These are phyloP conservation scores for Diachasma alloeum DNA, from an alignment of 1,140 invertebrate genomes.

Conservation along the genomic window DNA sequence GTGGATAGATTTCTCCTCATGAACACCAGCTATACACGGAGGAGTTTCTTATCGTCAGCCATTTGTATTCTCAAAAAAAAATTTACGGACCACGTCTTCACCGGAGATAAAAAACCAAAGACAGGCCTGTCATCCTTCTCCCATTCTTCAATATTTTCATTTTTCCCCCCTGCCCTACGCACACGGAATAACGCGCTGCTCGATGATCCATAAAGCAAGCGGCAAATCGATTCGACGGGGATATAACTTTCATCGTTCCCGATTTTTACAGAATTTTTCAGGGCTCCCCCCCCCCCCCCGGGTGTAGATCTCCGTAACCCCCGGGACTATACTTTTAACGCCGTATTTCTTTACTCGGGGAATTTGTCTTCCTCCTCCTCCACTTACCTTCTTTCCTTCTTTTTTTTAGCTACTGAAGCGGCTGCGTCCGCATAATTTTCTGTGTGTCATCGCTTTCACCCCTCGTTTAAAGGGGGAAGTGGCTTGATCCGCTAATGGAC, in stretches of 20 bases:
- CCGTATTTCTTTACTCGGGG: neutral
- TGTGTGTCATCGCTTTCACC: slow-evolving; percentile 20
- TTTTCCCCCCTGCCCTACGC: neutral
- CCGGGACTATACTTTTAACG: neutral
- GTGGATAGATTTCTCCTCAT: slow-evolving; percentile 19
- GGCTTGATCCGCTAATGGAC: slow-evolving; percentile 11
- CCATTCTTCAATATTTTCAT: neutral
- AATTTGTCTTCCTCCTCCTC: neutral
- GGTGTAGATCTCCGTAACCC: neutral
- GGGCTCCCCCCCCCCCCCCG: neutral
- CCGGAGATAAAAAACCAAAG: neutral
- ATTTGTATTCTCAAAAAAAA: slow-evolving; percentile 21
- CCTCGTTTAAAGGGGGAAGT: neutral
- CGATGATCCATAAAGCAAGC: neutral
- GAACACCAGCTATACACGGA: neutral
- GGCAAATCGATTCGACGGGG: slow-evolving; percentile 9
- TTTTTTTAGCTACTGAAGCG: neutral
- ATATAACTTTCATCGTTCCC: slow-evolving; percentile 1
- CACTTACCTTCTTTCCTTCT: neutral
- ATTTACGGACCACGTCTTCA: neutral
- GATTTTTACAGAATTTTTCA: slow-evolving; percentile 13
- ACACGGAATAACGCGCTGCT: neutral
- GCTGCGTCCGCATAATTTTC: slow-evolving; percentile 20
- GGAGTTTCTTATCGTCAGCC: slow-evolving; percentile 12
- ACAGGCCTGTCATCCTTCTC: neutral